Evolutionary conservation across 1,140 invertebrate genomes (phyloP).

Genomic region (Drosophila nebulosa): DNA sequence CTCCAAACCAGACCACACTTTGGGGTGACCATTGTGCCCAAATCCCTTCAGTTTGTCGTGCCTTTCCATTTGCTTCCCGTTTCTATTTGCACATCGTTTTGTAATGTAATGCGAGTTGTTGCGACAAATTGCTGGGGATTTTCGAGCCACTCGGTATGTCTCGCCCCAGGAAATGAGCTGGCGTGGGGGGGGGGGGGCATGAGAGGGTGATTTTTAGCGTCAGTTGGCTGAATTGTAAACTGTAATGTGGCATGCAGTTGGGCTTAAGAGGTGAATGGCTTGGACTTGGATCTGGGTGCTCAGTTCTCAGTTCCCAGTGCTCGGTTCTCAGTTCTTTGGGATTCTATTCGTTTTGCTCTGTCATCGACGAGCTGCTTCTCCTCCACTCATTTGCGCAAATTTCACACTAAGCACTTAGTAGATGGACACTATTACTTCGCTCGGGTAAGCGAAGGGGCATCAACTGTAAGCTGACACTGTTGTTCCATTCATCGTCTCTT

Average conservation of each 20-base stretch:
- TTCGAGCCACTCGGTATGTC: slow-evolving; percentile 46
- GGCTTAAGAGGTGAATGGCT: slow-evolving; percentile 66
- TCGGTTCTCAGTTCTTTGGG: background rate
- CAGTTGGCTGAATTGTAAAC: slow-evolving; percentile 49
- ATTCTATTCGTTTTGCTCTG: slow-evolving; percentile 23
- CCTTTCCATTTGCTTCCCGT: slow-evolving; percentile 24
- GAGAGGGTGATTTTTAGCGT: slow-evolving; percentile 49
- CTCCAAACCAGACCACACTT: slow-evolving; percentile 42
- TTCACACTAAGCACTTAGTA: slow-evolving; percentile 53
- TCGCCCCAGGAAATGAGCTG: background rate
- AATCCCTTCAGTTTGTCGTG: slow-evolving; percentile 65
- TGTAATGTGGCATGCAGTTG: slow-evolving; percentile 39
- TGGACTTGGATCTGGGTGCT: slow-evolving; percentile 11
- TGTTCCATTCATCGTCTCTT: slow-evolving; percentile 19
- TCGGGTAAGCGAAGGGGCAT: background rate
- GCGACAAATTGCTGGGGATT: slow-evolving; percentile 73
- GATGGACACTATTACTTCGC: slow-evolving; percentile 25
- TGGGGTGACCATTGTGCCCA: slow-evolving; percentile 52
- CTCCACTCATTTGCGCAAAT: slow-evolving; percentile 54
- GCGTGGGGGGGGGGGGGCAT: background rate
- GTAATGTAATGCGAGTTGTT: slow-evolving; percentile 76
- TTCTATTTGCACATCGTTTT: slow-evolving; percentile 76
- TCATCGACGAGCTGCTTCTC: slow-evolving; percentile 3
- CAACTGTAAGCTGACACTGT: slow-evolving; percentile 45
- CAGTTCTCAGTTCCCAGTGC: background rate